phyloP scores from a whole-genome alignment of 2,113 vertebrate genomes.

The Pithys albifrons region DNA sequence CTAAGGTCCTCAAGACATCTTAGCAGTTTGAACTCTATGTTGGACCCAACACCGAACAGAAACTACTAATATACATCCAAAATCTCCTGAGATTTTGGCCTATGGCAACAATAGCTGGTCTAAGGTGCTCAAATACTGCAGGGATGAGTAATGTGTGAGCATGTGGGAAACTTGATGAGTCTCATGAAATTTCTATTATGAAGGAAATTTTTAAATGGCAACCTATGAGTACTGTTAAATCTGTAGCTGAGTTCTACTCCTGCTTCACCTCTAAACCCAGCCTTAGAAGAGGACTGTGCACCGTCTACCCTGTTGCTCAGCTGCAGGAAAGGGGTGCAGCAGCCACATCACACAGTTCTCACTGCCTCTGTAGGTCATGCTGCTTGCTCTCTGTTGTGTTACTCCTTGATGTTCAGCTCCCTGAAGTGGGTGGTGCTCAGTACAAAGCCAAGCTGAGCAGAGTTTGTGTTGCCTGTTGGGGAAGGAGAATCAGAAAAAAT shows the following conservation, averaged over 20 bases:
- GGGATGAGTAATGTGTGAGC: not conserved
- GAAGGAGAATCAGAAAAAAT: not conserved
- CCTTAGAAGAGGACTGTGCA: not conserved
- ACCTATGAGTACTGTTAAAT: not conserved
- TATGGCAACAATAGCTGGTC: not conserved
- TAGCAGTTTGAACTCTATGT: not conserved
- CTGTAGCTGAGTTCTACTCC: not conserved
- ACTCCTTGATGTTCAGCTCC: not conserved
- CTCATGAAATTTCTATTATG: not conserved
- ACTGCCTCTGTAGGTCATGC: not conserved
- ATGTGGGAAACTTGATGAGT: not conserved
- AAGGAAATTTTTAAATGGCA: not conserved
- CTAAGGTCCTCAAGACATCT: not conserved
- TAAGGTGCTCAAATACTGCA: conserved; percentile 23
- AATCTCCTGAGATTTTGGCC: conserved; percentile 6
- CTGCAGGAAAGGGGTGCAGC: not conserved
- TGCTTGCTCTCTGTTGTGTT: accelerated
- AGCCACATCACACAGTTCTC: not conserved
- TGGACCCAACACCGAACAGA: not conserved
- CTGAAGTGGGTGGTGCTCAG: not conserved
- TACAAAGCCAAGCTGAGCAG: not conserved
- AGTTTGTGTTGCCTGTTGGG: not conserved
- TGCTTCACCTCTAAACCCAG: not conserved
- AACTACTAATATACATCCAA: not conserved
- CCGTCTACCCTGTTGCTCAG: not conserved